phyloP scores from a whole-genome alignment of 2,797 vertebrate species.

The Tragelaphus oryx region DNA sequence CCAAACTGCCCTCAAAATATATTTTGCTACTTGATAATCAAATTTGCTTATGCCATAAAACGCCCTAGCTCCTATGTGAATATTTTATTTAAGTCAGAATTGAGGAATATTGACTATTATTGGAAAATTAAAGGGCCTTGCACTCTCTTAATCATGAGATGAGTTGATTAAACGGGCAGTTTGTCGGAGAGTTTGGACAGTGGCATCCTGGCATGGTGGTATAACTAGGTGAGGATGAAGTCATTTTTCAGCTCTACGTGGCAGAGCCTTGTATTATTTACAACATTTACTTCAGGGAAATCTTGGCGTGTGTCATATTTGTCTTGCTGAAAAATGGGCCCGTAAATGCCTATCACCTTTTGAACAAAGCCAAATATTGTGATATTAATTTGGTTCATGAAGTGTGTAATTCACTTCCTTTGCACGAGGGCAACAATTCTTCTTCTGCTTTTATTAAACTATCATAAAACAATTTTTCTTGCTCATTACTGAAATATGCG shows the following conservation, averaged over 20 bases:
- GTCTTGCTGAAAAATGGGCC: constrained; percentile 89
- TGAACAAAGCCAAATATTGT: constrained; percentile 89
- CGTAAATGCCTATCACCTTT: constrained; percentile 87
- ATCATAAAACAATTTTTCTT: constrained; percentile 88
- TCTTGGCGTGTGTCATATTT: constrained; percentile 85
- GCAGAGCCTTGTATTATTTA: constrained; percentile 89
- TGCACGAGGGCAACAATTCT: constrained; percentile 88
- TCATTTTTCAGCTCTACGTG: constrained; percentile 86
- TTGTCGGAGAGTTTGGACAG: constrained; percentile 78
- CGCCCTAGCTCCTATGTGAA: constrained; percentile 1
- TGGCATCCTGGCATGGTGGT: constrained; percentile 75
- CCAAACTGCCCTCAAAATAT: constrained; percentile 44
- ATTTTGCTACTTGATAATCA: constrained; percentile 63
- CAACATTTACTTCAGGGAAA: constrained; percentile 89
- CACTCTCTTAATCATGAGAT: constrained; percentile 68
- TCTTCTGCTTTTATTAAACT: constrained; percentile 92
- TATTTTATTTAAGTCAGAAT: constrained; percentile 37
- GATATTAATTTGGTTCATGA: constrained; percentile 93
- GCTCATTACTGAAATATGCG: constrained; percentile 83
- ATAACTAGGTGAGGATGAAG: constrained; percentile 87
- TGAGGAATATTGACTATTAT: constrained; percentile 69
- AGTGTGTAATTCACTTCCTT: constrained; percentile 92
- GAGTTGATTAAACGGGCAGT: constrained; percentile 80
- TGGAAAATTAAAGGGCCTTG: constrained; percentile 74
- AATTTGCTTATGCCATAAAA: constrained; percentile 58